Conservation (phyloP, 2,888 invertebrate genomes). For the Scelioninae gen. 2 region DNA sequence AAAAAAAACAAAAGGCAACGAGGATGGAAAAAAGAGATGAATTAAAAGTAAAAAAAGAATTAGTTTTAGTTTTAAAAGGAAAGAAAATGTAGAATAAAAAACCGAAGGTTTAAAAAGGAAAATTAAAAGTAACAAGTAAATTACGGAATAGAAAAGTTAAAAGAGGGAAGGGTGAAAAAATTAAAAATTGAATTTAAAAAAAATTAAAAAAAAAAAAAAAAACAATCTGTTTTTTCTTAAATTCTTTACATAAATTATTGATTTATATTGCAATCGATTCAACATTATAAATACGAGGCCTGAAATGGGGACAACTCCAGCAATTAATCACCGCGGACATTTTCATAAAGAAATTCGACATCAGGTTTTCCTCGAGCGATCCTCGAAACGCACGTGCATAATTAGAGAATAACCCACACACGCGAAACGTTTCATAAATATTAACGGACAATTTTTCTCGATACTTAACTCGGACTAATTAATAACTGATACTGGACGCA, state of each 20-base stretch:
- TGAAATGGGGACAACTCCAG: constrained; percentile 40
- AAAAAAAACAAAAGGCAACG: too few relatives aligned
- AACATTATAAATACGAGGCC: constrained; percentile 27
- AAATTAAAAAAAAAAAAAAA: too few relatives aligned
- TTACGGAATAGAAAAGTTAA: too few relatives aligned
- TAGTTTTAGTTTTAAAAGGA: too few relatives aligned
- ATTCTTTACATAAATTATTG: constrained; percentile 14
- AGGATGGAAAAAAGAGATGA: too few relatives aligned
- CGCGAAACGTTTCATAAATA: constrained; percentile 45
- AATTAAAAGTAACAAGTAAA: too few relatives aligned
- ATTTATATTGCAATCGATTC: constrained; percentile 37
- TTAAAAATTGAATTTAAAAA: too few relatives aligned
- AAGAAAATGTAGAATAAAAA: too few relatives aligned
- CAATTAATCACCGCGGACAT: constrained; percentile 47
- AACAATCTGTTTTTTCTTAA: constrained; percentile 1
- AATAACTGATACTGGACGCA: constrained; percentile 38
- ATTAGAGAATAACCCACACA: constrained; percentile 32
- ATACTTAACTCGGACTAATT: constrained; percentile 24
- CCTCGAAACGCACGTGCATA: constrained; percentile 42
- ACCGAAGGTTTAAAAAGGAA: too few relatives aligned
- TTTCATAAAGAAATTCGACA: constrained; percentile 52
- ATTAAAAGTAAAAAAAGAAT: too few relatives aligned
- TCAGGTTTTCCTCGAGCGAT: constrained; percentile 40
- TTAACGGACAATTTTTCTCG: constrained; percentile 15
- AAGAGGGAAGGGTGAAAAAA: too few relatives aligned